Evolutionary conservation across 2,797 vertebrate genomes (phyloP).

Genomic region (Dendrocincla fuliginosa): DNA sequence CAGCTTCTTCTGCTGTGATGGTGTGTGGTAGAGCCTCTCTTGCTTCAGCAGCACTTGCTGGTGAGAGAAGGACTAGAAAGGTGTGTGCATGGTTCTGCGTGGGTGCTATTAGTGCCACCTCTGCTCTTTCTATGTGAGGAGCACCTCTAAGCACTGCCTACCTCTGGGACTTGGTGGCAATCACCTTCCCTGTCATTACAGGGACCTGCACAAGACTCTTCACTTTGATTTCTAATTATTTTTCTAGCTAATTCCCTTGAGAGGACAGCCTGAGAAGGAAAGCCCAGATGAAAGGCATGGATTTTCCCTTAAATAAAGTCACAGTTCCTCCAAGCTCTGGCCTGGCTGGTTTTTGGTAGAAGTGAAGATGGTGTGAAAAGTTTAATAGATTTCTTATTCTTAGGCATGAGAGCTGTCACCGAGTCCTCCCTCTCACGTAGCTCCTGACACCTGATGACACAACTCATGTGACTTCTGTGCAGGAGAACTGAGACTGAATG

Average conservation of each 20-base stretch:
- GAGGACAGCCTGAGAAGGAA: background rate
- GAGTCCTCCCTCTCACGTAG: background rate
- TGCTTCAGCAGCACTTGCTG: background rate
- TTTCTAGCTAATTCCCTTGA: background rate
- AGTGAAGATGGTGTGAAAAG: background rate
- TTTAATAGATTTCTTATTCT: background rate
- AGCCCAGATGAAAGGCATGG: background rate
- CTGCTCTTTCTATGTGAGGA: fast-evolving
- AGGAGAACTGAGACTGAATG: fast-evolving
- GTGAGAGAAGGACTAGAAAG: background rate
- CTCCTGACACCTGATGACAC: background rate
- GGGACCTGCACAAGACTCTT: background rate
- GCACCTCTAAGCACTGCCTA: background rate
- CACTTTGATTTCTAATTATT: background rate
- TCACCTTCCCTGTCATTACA: background rate
- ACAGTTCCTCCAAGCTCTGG: background rate
- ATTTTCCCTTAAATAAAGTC: background rate
- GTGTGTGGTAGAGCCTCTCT: fast-evolving
- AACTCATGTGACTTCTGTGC: background rate
- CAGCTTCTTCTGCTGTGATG: background rate
- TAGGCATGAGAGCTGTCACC: background rate
- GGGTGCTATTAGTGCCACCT: background rate
- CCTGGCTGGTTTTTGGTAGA: background rate
- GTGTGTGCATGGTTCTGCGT: fast-evolving
- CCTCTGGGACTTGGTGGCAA: background rate